These are phyloP conservation scores for Campylorhamphus procurvoides DNA, from an alignment of 2,113 vertebrate genomes.

Conservation along the genomic window DNA sequence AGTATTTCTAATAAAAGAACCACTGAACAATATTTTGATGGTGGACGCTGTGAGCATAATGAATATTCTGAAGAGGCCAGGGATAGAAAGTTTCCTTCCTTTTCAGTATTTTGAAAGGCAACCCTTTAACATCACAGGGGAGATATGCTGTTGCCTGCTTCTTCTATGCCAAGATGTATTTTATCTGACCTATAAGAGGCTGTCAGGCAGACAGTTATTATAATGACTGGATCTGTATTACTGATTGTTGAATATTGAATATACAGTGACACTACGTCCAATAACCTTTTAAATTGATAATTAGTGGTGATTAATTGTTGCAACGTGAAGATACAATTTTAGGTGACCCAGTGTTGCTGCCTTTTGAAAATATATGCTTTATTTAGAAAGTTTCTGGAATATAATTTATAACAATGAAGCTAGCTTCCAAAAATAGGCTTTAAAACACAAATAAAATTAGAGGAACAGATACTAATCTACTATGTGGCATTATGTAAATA, in stretches of 20 bases:
- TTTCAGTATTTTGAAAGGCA: slow-evolving; percentile 51
- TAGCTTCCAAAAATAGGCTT: slow-evolving; percentile 64
- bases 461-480: slow-evolving; percentile 66
- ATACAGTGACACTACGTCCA: slow-evolving; percentile 31
- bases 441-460: slow-evolving; percentile 73
- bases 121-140: slow-evolving; percentile 2
- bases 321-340: slow-evolving; percentile 17
- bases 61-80: slow-evolving; percentile 48
- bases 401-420: slow-evolving; percentile 50
- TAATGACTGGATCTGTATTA: slow-evolving; percentile 43
- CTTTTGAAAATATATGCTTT: background rate
- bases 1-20: slow-evolving; percentile 54
- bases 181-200: slow-evolving; percentile 56
- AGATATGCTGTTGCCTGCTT: background rate
- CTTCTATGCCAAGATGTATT: slow-evolving; percentile 7
- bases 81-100: slow-evolving; percentile 54
- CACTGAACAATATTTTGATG: slow-evolving; percentile 55
- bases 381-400: slow-evolving; percentile 42
- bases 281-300: slow-evolving; percentile 46
- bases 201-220: slow-evolving; percentile 41
- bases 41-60: slow-evolving; percentile 31
- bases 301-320: slow-evolving; percentile 31
- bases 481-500: slow-evolving; percentile 64
- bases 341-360: background rate
- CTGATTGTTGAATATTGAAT: slow-evolving; percentile 47